Base-by-base conservation (phyloP, 2,888 invertebrate genomes). In the Drosophila rubida region DNA sequence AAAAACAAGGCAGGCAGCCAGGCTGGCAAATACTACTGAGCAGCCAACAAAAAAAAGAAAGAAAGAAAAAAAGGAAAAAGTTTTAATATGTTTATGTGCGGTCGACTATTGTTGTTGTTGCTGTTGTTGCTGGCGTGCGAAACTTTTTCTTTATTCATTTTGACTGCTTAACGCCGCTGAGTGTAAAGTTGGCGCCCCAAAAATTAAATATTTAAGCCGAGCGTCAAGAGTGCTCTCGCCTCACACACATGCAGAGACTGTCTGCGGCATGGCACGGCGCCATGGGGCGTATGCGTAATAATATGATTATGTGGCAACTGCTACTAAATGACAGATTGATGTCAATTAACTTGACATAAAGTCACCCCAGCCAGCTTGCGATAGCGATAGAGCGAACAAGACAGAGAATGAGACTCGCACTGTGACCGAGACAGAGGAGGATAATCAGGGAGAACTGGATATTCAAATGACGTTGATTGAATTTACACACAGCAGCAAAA, bases 31-130 rank as follows among this genome's bases (percentile, higher is more conserved):
- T 61, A 61, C 61, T 41, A 22, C 59, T 50, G 45, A 22, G 30
- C 58, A 65, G 53, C 35, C 50, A 54, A 51, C 44, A 39, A 59
- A 35, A 45, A 30, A 22, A 59, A 44, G 8, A 57, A 11, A 45
- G 23, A 14, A 39, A 57, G 32, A 46, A 49, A 63, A 67, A 61
- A 60, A 51, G 53, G 55, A 51, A 74, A 87, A 84, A 75, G 54
- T 84, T 87, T 84, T 81, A 84, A 87, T 84, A 87, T 78, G 71
- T 85, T 84, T 87, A 75, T 87, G 76, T 78, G 87, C 73, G 77
- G 86, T 69, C 49, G 51, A 51, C 48, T 46, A 51, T 65, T 64
- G 51, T 65, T 57, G 45, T 54, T 54, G 23, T 19, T 27, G 44
- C 16, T 46, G 49, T 22, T 44, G 11, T 30, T 48, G 69, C 11